These are phyloP conservation scores for Amia ocellicauda DNA, from an alignment of 2,113 vertebrate species.

Conservation along the genomic window DNA sequence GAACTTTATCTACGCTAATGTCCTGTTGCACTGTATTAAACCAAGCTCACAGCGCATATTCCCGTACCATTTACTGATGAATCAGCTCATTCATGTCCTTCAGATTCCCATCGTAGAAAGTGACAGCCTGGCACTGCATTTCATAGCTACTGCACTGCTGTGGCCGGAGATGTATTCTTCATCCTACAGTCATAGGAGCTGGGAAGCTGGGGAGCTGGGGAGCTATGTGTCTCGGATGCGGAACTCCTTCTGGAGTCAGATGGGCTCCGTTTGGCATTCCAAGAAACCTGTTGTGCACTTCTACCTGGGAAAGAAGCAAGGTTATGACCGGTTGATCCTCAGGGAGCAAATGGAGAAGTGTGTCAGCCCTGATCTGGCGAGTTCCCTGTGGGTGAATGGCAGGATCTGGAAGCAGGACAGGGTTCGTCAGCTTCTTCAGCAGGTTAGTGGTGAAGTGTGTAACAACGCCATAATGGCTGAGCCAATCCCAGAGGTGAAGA, in stretches of 20 bases:
- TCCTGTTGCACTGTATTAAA: slow-evolving; percentile 48
- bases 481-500: slow-evolving; percentile 23
- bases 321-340: slow-evolving; percentile 42
- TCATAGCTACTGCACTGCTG: slow-evolving; percentile 49
- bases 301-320: slow-evolving; percentile 44
- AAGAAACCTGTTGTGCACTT: slow-evolving; percentile 50
- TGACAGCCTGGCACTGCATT: slow-evolving; percentile 36
- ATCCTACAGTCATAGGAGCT: accelerated
- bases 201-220: background rate
- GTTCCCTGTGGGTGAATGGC: slow-evolving; percentile 43
- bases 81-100: background rate
- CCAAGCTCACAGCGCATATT: background rate
- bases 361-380: background rate
- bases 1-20: slow-evolving; percentile 50
- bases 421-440: slow-evolving; percentile 38
- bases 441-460: slow-evolving; percentile 32
- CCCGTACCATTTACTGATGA: background rate
- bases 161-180: slow-evolving; percentile 31
- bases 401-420: slow-evolving; percentile 43
- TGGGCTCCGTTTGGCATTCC: slow-evolving; percentile 44
- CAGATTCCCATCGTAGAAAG: accelerated
- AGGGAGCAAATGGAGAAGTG: slow-evolving; percentile 28
- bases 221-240: slow-evolving; percentile 45
- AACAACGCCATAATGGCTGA: slow-evolving; percentile 22
- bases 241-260: slow-evolving; percentile 26